Base-by-base conservation (phyloP, 2,113 vertebrate genomes). In the Bubo scandiacus region DNA sequence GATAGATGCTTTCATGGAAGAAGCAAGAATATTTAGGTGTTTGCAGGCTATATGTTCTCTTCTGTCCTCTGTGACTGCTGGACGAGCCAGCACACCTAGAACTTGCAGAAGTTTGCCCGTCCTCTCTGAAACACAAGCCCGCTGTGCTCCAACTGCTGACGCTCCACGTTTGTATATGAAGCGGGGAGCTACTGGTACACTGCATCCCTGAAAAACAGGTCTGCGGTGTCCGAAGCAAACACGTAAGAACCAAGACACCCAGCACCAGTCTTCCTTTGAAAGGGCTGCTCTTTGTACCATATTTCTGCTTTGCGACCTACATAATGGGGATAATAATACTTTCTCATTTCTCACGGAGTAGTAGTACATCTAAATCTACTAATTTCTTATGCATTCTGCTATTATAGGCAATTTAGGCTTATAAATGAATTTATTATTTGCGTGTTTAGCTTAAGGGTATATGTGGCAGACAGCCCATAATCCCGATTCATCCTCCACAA, bases 401-500 rank as follows among this genome's bases (percentile, higher is more conserved):
- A 74, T 81, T 88, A 71, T 15, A 88, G 77, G 72, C 63, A 88
- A 81, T 90, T 92, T 54, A 84, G 45, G 83, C 57, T 89, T 85
- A 82, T 84, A 89, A 91, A 75, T 68, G 49, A 57, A 91, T 80
- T 74, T 74, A 83, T 47, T 71, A 67, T 86, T 94, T 92, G 68
- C 3, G 2, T 81, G 34, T 92, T 84, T 90, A 91, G 83, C 95
- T 87, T 68, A 52, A 84, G 73, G 86, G 57, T 70, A 43, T 63
- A 42, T 16, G 72, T 74, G 73, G 72, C 94, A 97, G 82, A 74
- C 65, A 94, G 82, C 77, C 65, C 90, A 47, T 75, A 89, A 90
- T 82, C 65, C 83, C 59, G 57, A 95, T 52, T 96, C 83, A 93
- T 88, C 80, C 61, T 57, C 73, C 54, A 51, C 80, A 89, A 79